Conservation (phyloP, 2,113 vertebrate species). For the Eubucco bourcierii region DNA sequence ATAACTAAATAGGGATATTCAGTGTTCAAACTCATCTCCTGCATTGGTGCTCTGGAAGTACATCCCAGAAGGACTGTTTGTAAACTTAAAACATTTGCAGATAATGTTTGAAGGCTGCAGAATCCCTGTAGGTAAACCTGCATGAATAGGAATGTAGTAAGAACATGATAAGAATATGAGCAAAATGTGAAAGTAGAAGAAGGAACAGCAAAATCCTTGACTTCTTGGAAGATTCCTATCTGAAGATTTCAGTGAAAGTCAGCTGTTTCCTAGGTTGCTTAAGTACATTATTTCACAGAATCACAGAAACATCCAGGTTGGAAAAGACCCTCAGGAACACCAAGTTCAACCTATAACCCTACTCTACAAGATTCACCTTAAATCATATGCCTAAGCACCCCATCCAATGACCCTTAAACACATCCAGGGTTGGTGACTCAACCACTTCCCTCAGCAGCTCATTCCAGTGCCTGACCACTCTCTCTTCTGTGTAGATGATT, state of each 20-base stretch:
- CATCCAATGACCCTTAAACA: too few relatives aligned
- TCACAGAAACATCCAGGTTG: too few relatives aligned
- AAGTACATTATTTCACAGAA: not conserved
- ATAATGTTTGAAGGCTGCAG: not conserved
- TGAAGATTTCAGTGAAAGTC: conserved; percentile 10
- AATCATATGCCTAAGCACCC: too few relatives aligned
- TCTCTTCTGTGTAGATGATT: not conserved
- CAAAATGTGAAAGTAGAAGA: conserved; percentile 9
- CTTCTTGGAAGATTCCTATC: not conserved
- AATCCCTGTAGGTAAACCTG: not conserved
- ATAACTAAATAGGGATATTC: not conserved
- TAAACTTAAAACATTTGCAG: not conserved
- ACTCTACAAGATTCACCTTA: too few relatives aligned
- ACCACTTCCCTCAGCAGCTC: too few relatives aligned
- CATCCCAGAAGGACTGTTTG: not conserved
- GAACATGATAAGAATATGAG: not conserved
- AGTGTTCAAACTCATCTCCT: not conserved
- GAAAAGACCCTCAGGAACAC: too few relatives aligned
- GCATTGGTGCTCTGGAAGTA: not conserved
- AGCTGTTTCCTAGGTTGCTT: not conserved
- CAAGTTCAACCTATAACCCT: too few relatives aligned
- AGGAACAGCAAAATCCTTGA: not conserved
- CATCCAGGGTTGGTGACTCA: too few relatives aligned
- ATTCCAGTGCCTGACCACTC: too few relatives aligned
- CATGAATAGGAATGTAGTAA: not conserved